Conservation (phyloP, 2,797 vertebrate species). For the Takifugu rubripes region DNA sequence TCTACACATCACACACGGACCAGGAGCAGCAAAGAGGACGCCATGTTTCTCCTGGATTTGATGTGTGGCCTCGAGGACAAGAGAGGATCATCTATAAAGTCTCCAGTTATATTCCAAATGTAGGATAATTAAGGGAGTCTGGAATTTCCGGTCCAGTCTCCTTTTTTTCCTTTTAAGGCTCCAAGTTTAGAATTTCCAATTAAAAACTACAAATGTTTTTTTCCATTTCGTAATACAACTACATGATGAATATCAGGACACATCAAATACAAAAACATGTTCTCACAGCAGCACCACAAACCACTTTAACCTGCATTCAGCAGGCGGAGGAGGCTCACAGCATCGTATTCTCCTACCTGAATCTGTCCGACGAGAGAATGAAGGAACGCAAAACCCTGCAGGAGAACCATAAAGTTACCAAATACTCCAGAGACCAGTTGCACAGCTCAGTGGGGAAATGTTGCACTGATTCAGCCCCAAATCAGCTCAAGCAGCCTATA, state of each 20-base stretch:
- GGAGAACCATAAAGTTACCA: constrained; percentile 47
- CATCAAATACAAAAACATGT: constrained; percentile 37
- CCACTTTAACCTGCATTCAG: constrained; percentile 10
- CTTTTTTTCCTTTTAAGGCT: background rate
- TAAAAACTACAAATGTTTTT: no score
- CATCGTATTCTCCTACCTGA: constrained; percentile 50
- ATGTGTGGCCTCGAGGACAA: constrained; percentile 10
- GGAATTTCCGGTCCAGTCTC: background rate
- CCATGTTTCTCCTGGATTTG: constrained; percentile 37
- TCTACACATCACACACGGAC: constrained; percentile 11
- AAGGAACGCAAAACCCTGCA: constrained; percentile 59
- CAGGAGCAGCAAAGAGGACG: constrained; percentile 10
- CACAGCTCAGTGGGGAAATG: background rate
- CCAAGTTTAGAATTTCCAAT: background rate
- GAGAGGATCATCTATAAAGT: background rate
- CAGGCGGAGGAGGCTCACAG: constrained; percentile 13
- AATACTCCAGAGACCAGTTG: background rate
- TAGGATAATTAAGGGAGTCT: background rate
- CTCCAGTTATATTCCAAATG: constrained; percentile 29
- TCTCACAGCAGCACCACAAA: constrained; percentile 13
- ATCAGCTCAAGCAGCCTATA: background rate
- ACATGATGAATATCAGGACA: background rate
- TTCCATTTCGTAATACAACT: constrained; percentile 29
- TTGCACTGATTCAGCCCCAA: background rate
- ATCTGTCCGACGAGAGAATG: constrained; percentile 34